Evolutionary conservation across 2,888 invertebrate species (phyloP).

Genomic region (Nycteola revayana): DNA sequence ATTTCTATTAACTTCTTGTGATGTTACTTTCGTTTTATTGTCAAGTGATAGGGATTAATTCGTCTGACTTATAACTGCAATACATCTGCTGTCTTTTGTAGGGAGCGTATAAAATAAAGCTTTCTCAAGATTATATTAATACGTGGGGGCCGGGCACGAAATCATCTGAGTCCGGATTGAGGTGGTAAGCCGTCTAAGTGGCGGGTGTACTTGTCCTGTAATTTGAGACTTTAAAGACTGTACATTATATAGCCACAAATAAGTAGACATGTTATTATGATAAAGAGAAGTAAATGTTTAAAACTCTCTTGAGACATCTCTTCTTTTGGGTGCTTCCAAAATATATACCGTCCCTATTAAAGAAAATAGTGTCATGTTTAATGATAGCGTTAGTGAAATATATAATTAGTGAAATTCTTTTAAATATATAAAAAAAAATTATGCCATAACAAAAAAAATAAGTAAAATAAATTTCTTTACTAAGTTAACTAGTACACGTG

Average conservation of each 20-base stretch:
- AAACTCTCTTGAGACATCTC: no score
- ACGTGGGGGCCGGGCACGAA: constrained; percentile 58
- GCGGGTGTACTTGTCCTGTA: constrained; percentile 36
- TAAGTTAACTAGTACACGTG: no score
- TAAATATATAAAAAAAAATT: no score
- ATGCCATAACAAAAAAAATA: no score
- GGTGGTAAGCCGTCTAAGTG: constrained; percentile 70
- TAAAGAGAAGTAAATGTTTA: no score
- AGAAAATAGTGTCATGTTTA: no score
- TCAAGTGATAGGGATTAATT: constrained; percentile 80
- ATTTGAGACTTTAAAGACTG: constrained; percentile 30
- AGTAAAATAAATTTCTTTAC: no score
- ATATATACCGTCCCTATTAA: no score
- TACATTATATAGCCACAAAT: not conserved
- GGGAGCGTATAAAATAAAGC: constrained; percentile 76
- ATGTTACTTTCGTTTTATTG: constrained; percentile 77
- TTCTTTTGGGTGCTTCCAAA: no score
- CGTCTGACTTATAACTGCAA: constrained; percentile 80
- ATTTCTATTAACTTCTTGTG: constrained; percentile 77
- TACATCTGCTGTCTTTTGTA: constrained; percentile 69
- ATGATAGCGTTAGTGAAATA: no score
- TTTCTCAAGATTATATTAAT: constrained; percentile 78
- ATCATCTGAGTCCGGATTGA: constrained; percentile 65
- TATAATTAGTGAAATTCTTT: no score
- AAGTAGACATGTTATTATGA: not conserved